phyloP scores from a whole-genome alignment of 2,888 invertebrate genomes.

The Magallana nippona region DNA sequence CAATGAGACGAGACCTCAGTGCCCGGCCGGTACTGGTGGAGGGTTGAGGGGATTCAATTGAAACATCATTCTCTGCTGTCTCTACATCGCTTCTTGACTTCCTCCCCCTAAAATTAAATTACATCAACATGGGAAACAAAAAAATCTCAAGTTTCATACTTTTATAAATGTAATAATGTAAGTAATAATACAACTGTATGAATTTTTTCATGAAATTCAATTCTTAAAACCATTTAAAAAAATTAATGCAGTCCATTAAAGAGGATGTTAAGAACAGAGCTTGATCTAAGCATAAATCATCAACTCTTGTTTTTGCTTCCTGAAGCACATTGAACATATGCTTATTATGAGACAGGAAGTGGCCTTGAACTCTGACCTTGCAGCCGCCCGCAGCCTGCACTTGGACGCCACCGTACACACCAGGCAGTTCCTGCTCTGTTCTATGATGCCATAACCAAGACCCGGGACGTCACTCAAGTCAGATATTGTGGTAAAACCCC shows the following conservation, averaged over 20 bases:
- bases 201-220: too few relatives aligned
- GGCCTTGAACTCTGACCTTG: neutral
- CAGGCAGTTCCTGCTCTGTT: conserved; percentile 73
- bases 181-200: too few relatives aligned
- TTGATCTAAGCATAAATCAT: too few relatives aligned
- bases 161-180: too few relatives aligned
- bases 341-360: neutral
- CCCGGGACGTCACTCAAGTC: conserved; percentile 77
- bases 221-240: too few relatives aligned
- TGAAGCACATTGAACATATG: too few relatives aligned
- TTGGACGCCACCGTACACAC: conserved; percentile 56
- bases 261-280: too few relatives aligned
- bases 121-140: neutral
- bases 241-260: too few relatives aligned
- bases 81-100: conserved; percentile 45
- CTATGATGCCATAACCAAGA: conserved; percentile 76
- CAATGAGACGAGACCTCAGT: conserved; percentile 39
- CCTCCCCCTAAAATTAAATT: conserved; percentile 34
- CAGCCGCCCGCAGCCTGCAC: conserved; percentile 39
- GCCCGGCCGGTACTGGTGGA: neutral
- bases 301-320: too few relatives aligned
- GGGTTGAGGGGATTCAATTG: conserved; percentile 38
- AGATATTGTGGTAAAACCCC: conserved; percentile 74
- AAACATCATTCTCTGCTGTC: conserved; percentile 41
- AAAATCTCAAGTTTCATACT: neutral